These are phyloP conservation scores for Leuctra nigra DNA, from an alignment of 2,888 invertebrate species.

Conservation along the genomic window DNA sequence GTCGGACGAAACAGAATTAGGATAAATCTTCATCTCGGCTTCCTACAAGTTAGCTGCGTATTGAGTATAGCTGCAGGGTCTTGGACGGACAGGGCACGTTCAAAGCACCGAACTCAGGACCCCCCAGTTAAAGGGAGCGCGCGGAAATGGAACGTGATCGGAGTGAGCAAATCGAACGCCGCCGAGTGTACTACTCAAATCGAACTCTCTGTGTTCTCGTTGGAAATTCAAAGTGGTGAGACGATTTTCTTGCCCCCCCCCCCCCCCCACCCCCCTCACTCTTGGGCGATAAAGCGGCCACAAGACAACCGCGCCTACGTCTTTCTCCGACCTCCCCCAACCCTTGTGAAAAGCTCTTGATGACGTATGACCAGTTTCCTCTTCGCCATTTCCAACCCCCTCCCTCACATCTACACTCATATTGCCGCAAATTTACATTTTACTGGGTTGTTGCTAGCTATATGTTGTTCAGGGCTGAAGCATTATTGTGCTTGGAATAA, in stretches of 20 bases:
- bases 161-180: slow-evolving; percentile 15
- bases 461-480: slow-evolving; percentile 3
- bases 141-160: slow-evolving; percentile 15
- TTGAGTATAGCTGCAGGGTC: neutral
- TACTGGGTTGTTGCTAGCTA: too few species aligned
- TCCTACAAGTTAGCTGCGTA: neutral
- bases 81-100: slow-evolving; percentile 13
- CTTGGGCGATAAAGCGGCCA: slow-evolving; percentile 13
- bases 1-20: too few species aligned
- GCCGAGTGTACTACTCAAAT: slow-evolving; percentile 15
- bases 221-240: slow-evolving; percentile 23
- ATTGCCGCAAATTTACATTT: slow-evolving; percentile 17
- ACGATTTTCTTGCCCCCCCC: neutral
- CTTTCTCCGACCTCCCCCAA: neutral
- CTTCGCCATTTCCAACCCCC: slow-evolving; percentile 5
- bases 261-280: neutral
- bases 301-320: neutral
- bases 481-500: slow-evolving; percentile 12
- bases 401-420: slow-evolving; percentile 3
- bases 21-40: too few species aligned
- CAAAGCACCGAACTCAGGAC: slow-evolving; percentile 11
- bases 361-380: slow-evolving; percentile 14
- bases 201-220: slow-evolving; percentile 17
- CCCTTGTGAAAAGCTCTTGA: slow-evolving; percentile 2
- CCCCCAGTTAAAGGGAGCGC: slow-evolving; percentile 9